Base-by-base conservation (phyloP, 2,113 vertebrate species). In the Albula glossodonta region DNA sequence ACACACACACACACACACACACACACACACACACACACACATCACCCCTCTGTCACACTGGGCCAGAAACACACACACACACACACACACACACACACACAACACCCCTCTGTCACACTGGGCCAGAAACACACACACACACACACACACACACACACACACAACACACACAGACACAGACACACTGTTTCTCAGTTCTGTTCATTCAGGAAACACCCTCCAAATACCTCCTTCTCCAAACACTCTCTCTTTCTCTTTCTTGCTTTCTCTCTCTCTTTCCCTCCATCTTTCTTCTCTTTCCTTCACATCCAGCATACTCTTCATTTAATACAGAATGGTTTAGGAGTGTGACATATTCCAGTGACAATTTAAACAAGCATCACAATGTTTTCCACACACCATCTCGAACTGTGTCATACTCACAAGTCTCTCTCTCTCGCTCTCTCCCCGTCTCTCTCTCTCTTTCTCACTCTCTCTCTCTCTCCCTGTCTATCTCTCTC, bases 171-270 rank as follows among this genome's bases (percentile, higher is more conserved):
- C 50, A 63, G 19, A 57, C 25, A 82, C 66, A 78, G 50, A 81
- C 57, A 92, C 90, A 92, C 93, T 41, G 31, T 41, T 41, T 88
- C 91, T 91, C 12, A 25, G 88, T 90, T 92, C 93, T 91, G 89
- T 91, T 90, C 19, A 17, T 70, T 63, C 22, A 51, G 77, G 81
- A 81, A 89, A 85, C 78, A 22, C n/a, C 51, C 19, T 56, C 90
- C 2, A 57, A 86, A 80, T 70, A 78, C 83, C 51, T 78, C 19
- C 31, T 25, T 60, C 83, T 77, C 25, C 12, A 9, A n/a, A 77
- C 22, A n/a, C 12, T 57, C 74, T 82, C 17, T 15, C 41, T 49
- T 41, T 48, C 70, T 50, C 51, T 84, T 12, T 51, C 31, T 66
- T 0, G 51, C 48, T 74, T 48, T 50, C 57, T 50, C 49, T 57